Evolutionary conservation across 2,888 invertebrate genomes (phyloP), one percentile per base, ranked within the genome.

Genomic region (Pollenia griseotomentosa): DNA sequence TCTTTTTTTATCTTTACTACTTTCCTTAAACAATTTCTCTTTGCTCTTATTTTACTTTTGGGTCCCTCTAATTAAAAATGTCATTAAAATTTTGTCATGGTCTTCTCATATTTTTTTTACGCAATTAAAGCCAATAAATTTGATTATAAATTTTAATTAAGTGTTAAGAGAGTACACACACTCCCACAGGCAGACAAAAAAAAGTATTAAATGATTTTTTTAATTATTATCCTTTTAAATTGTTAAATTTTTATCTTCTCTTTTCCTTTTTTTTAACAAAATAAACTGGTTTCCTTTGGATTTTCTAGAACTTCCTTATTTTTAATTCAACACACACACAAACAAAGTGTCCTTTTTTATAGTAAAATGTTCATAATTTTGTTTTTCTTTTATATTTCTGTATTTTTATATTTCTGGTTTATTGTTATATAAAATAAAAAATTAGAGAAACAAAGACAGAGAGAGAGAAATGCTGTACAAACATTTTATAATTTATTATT

Each of bases 341-440:
- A 42, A 1, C 2, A 12, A 12, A 19, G 63, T 19, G 6, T 8
- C 16, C 10, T 16, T 19, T 59, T 71, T 73, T 46, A 14, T 55
- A n/a, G 14, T 51, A 78, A 78, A 59, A 71, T 71, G 70, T 71
- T 80, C 42, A 80, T 63, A 80, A 71, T 71, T 80, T 53, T 53
- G 40, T 44, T 53, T 61, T 61, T 51, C 16, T 57, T 12, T 46
- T 78, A 7, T 16, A 10, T 46, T 68, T 42, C 9, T 53, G 23
- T 1, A 23, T 23, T 23, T 23, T 23, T 23, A 23, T 23, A 23
- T 23, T 23, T 23, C 3, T 23, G 53, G 14, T 68, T 48, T 46
- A 33, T 46, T 57, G 0, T 23, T 57, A 57, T 46, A 19, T n/a
- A 59, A 79, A 79, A 42, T 16, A 59, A n/a, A 53, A n/a, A 42